Percentiles rank a stretch among this genome's conserved stretches.
phyloP scores from a whole-genome alignment of 2,113 vertebrate genomes.

The Xiphias gladius region DNA sequence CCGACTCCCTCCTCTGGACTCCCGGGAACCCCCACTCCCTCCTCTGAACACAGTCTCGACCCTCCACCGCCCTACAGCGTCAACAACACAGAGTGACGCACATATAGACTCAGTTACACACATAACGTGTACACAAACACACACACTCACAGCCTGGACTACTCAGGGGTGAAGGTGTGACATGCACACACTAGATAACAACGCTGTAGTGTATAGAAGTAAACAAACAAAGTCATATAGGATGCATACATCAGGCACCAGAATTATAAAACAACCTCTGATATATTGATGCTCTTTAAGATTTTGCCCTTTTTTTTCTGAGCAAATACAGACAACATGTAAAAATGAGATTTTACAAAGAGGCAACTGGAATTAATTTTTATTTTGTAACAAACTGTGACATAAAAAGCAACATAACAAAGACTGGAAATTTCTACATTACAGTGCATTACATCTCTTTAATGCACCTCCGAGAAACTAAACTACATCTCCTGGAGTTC shows the following conservation, averaged over 20 bases:
- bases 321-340: conserved; percentile 39
- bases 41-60: conserved; percentile 83
- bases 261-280: conserved; percentile 42
- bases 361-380: conserved; percentile 41
- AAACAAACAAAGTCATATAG: conserved; percentile 34
- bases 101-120: conserved; percentile 32
- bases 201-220: conserved; percentile 37
- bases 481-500: conserved; percentile 46
- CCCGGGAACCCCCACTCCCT: conserved; percentile 80
- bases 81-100: conserved; percentile 81
- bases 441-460: conserved; percentile 22
- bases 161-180: conserved; percentile 56
- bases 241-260: conserved; percentile 37
- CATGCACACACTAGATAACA: conserved; percentile 43
- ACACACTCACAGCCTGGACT: conserved; percentile 28
- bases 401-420: conserved; percentile 27
- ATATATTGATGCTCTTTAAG: conserved; percentile 34
- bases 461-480: conserved; percentile 46
- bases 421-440: conserved; percentile 65
- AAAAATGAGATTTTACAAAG: conserved; percentile 56
- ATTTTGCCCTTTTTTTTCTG: conserved; percentile 38
- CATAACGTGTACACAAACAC: conserved; percentile 2
- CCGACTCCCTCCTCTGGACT: conserved; percentile 81
- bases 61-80: conserved; percentile 82
- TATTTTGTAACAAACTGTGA: conserved; percentile 62